Base-by-base conservation (phyloP, 1,140 invertebrate species). In the Drosophila ironensis region DNA sequence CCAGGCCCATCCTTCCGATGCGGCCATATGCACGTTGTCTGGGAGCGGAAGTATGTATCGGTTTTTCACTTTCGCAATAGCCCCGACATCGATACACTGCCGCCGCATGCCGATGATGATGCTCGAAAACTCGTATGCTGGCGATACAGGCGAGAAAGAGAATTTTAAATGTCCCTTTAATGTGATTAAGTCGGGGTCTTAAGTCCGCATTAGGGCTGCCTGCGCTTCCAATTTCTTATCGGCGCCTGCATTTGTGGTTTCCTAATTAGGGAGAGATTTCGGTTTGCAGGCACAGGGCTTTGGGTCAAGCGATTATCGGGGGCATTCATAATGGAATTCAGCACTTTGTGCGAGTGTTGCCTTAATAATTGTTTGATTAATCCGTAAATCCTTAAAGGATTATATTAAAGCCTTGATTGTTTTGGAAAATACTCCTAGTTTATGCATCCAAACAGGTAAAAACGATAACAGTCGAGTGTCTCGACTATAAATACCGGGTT, bases 101-200 rank as follows among this genome's bases (percentile, higher is more conserved):
- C 20, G 9, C 25, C 20, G 9, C 25, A 42, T 60, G 47, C 22
- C 2, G 47, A 40, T 33, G 30, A 50, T 50, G 42, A 27, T 37
- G 42, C 19, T 47, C 50, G 22, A 5, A 16, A 38, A 12, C 22
- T 1, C 25, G 45, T n/a, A 9, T n/a, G 17, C 35, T n/a, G 33
- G 33, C 8, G 14, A 14, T 7, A 16, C 14, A 22, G 42, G 27
- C 16, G 8, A 28, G 42, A 81, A 81, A 81, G 76, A 59, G 76
- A 81, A 81, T 81, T 75, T 81, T 47, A 67, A 81, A 81, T 81
- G 76, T 60, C 33, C 60, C 40, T 72, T 68, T 75, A 81, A 81
- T 75, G 76, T 81, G 76, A 81, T 81, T 81, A 72, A 75, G 35
- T 41, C 28, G 24, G 37, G 57, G 59, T 71, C 59, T 71, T 70